Conservation (phyloP, 1,140 invertebrate species). For the Drosophila bifasciata region DNA sequence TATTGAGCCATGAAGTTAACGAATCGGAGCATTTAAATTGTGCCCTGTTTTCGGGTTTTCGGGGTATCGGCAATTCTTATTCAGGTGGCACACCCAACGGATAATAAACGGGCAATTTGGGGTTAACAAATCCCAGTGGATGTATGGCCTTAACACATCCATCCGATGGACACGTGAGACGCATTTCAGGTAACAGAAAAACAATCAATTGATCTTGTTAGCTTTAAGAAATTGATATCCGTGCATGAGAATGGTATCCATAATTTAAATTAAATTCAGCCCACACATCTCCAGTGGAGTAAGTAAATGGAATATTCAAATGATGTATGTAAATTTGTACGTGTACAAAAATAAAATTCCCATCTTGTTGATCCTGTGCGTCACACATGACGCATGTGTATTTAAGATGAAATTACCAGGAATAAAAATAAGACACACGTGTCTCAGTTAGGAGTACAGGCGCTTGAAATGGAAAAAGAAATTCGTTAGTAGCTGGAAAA, state of each 20-base stretch:
- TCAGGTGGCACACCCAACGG: slow-evolving; percentile 35
- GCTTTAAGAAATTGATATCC: slow-evolving; percentile 17
- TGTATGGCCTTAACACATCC: slow-evolving; percentile 43
- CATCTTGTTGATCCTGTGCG: slow-evolving; percentile 4
- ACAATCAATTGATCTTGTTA: slow-evolving; percentile 7
- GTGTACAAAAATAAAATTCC: slow-evolving; percentile 3
- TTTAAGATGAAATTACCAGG: slow-evolving; percentile 26
- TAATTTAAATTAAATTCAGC: slow-evolving; percentile 13
- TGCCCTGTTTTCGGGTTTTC: slow-evolving; percentile 41
- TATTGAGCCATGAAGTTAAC: slow-evolving; percentile 55
- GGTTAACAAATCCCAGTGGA: slow-evolving; percentile 55
- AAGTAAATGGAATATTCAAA: background rate
- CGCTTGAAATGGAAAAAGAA: background rate
- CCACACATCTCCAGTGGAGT: no score
- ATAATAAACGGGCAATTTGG: slow-evolving; percentile 57
- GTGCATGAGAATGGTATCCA: no score
- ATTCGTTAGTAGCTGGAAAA: background rate
- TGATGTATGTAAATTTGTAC: background rate
- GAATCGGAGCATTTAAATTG: slow-evolving; percentile 60
- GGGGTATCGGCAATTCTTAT: slow-evolving; percentile 27
- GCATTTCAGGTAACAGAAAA: slow-evolving; percentile 15
- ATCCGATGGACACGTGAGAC: slow-evolving; percentile 27
- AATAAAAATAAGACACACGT: slow-evolving; percentile 10
- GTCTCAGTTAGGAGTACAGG: no score
- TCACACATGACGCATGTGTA: slow-evolving; percentile 14